Conservation (phyloP, 1,140 invertebrate species). For the Goniozus legneri region DNA sequence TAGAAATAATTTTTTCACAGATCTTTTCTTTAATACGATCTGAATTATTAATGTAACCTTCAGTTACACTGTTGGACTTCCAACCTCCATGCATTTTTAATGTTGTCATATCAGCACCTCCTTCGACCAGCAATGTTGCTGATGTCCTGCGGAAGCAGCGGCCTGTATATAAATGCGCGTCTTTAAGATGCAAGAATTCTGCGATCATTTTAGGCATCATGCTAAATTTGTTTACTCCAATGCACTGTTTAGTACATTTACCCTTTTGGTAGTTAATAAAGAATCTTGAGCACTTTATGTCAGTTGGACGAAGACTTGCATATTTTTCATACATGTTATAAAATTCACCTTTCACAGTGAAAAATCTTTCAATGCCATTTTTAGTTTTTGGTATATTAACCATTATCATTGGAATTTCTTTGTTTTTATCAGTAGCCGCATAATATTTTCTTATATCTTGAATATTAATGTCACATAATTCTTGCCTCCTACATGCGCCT, state of each 20-base stretch:
- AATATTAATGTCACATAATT: conserved; percentile 20
- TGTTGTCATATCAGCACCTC: conserved; percentile 18
- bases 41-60: conserved; percentile 1
- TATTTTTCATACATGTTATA: conserved; percentile 2
- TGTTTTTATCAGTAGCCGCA: too few relatives aligned
- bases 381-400: conserved; percentile 9
- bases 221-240: conserved; percentile 32
- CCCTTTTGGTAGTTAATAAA: conserved; percentile 2
- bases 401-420: conserved; percentile 12
- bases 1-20: too few relatives aligned
- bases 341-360: background rate
- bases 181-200: conserved; percentile 23
- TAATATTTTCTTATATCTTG: conserved; percentile 21
- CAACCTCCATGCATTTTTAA: conserved; percentile 21
- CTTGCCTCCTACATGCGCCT: conserved; percentile 21
- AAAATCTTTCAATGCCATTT: background rate
- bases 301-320: background rate
- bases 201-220: conserved; percentile 28
- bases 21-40: too few relatives aligned
- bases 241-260: conserved; percentile 12
- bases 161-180: conserved; percentile 27
- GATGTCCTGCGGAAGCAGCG: conserved; percentile 28
- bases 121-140: conserved; percentile 23
- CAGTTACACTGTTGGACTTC: conserved; percentile 5
- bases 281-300: background rate